Conservation (phyloP, 2,113 vertebrate genomes). For the Sylvilagus bachmani region DNA sequence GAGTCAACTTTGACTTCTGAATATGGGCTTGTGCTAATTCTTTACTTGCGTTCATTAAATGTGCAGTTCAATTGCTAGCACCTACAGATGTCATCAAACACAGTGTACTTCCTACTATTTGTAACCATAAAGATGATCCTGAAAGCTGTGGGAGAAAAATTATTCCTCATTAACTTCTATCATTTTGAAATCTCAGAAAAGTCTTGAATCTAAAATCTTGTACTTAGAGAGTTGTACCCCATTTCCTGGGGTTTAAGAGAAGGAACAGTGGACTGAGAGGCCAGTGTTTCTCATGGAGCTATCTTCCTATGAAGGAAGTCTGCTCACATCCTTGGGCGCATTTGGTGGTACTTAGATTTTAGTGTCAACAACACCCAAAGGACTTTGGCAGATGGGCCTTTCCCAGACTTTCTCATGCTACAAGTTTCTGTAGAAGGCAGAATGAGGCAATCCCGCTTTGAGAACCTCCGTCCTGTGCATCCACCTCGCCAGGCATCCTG, state of each 20-base stretch:
- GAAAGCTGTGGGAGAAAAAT: slow-evolving; percentile 58
- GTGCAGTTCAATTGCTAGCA: slow-evolving; percentile 61
- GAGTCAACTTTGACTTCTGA: slow-evolving; percentile 57
- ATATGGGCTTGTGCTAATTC: slow-evolving; percentile 47
- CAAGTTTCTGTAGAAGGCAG: not conserved
- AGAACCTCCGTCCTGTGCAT: not conserved
- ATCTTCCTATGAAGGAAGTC: not conserved
- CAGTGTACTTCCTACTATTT: slow-evolving; percentile 60
- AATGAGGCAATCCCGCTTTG: not conserved
- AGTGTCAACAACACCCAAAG: not conserved
- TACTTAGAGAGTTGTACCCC: not conserved
- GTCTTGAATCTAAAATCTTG: slow-evolving; percentile 30
- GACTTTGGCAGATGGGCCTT: not conserved
- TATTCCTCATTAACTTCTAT: slow-evolving; percentile 68
- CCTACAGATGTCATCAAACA: slow-evolving; percentile 67
- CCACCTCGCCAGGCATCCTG: not conserved
- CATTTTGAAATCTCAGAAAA: slow-evolving; percentile 65
- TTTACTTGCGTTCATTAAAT: slow-evolving; percentile 43
- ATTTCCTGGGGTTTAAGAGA: not conserved
- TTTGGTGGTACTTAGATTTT: not conserved
- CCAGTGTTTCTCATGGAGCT: not conserved
- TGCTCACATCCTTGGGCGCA: not conserved
- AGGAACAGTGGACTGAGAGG: not conserved
- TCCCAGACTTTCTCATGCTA: not conserved
- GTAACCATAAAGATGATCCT: slow-evolving; percentile 63